phyloP scores from a whole-genome alignment of 1,140 invertebrate genomes.

The Macrobrachium nipponense region DNA sequence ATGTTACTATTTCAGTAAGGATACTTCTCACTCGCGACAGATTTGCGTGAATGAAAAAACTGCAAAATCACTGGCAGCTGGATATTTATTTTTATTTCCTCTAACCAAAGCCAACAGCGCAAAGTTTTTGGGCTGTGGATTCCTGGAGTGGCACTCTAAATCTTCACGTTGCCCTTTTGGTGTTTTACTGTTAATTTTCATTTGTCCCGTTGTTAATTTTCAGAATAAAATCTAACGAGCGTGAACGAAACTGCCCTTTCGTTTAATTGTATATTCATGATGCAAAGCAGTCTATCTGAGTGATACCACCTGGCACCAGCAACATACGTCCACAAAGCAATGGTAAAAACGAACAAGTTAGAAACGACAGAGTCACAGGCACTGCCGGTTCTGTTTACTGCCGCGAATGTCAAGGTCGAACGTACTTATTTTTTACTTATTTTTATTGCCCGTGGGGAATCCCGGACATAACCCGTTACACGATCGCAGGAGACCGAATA shows the following conservation, averaged over 20 bases:
- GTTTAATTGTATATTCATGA: background rate
- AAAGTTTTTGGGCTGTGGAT: conserved; percentile 49
- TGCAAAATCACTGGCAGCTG: conserved; percentile 12
- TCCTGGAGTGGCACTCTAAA: conserved; percentile 7
- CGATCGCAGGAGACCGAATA: too few species aligned
- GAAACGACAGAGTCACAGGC: conserved; percentile 6
- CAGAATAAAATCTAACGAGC: background rate
- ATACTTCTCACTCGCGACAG: background rate
- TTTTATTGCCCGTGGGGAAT: background rate
- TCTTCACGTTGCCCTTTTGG: conserved; percentile 24
- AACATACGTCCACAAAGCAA: background rate
- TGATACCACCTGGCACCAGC: background rate
- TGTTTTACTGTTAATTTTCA: conserved; percentile 45
- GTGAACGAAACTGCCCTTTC: background rate
- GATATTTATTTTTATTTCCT: conserved; percentile 58
- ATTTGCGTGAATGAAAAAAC: conserved; percentile 39
- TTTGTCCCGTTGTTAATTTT: background rate
- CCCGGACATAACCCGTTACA: background rate
- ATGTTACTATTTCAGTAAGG: background rate
- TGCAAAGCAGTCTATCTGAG: background rate
- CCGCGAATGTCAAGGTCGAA: conserved; percentile 21
- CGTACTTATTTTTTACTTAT: background rate
- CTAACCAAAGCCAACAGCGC: conserved; percentile 52
- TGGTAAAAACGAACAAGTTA: background rate
- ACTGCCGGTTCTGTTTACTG: conserved; percentile 21